phyloP scores from a whole-genome alignment of 30 jellyfish, hydroid and myxozoan species.

The Euphysa ruthae region DNA sequence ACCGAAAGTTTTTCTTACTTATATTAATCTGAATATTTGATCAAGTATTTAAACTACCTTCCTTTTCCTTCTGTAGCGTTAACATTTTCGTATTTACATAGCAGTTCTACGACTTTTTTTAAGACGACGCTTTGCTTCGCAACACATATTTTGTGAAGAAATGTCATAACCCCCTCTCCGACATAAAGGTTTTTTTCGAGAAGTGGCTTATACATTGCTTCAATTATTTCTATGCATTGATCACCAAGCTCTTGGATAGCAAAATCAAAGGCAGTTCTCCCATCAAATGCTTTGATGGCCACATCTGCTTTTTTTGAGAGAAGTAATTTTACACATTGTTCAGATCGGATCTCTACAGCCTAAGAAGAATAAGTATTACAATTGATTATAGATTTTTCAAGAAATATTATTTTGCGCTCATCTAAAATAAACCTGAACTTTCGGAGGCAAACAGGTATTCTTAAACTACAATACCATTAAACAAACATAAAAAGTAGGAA shows the following conservation, averaged over 20 bases:
- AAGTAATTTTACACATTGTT: constrained; percentile 11
- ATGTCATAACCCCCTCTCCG: neutral
- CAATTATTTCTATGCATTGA: neutral
- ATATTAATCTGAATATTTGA: too few relatives aligned
- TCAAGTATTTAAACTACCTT: constrained; percentile 8
- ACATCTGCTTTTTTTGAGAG: neutral
- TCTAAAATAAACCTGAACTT: too few relatives aligned
- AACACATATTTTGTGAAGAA: constrained; percentile 1
- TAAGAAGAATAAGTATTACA: too few relatives aligned
- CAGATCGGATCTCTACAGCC: constrained; percentile 21
- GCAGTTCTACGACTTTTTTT: constrained; percentile 6
- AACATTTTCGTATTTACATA: neutral
- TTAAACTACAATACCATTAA: too few relatives aligned
- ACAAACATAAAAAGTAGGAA: too few relatives aligned
- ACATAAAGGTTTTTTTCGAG: neutral
- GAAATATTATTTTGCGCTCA: too few relatives aligned
- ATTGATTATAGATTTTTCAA: too few relatives aligned
- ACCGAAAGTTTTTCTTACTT: too few relatives aligned
- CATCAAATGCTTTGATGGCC: constrained; percentile 2
- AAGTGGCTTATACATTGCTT: neutral
- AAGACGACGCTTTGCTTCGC: neutral
- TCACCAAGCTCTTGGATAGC: constrained; percentile 19
- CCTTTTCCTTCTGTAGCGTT: constrained; percentile 33
- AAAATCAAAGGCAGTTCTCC: constrained; percentile 12
- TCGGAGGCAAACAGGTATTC: too few relatives aligned